These are phyloP conservation scores for Thereva nobilitata DNA, from an alignment of 2,888 invertebrate species.

Conservation along the genomic window DNA sequence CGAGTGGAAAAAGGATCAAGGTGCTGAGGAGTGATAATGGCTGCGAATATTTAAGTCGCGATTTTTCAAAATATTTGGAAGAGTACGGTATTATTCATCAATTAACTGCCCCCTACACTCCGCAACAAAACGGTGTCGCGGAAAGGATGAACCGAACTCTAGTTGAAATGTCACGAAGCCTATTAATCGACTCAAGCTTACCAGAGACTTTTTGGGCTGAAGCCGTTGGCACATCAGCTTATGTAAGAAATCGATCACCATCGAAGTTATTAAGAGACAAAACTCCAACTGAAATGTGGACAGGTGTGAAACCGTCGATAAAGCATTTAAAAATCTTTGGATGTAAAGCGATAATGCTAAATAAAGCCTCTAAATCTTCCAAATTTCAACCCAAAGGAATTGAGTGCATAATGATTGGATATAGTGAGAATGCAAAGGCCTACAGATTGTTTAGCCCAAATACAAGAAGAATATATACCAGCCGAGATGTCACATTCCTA, in stretches of 20 bases:
- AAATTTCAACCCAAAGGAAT: no score
- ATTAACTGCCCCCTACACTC: neutral
- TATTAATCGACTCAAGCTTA: neutral
- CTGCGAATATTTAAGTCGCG: conserved; percentile 17
- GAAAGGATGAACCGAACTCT: neutral
- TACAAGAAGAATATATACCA: no score
- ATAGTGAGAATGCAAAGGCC: no score
- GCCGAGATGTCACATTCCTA: no score
- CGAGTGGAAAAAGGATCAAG: conserved; percentile 19
- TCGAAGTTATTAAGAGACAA: neutral
- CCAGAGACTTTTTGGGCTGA: neutral
- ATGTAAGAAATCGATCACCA: conserved; percentile 2
- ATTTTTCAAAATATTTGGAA: conserved; percentile 11
- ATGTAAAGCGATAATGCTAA: neutral
- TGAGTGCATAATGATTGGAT: no score
- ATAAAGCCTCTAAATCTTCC: no score
- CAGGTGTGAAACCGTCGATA: neutral
- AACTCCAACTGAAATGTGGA: neutral
- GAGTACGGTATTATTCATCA: conserved; percentile 4
- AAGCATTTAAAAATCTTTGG: neutral
- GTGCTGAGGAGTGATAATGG: conserved; percentile 30
- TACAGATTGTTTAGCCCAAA: no score
- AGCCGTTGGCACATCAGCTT: conserved; percentile 4
- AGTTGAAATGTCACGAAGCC: neutral
- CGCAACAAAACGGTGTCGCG: conserved; percentile 6